Evolutionary conservation across 2,797 vertebrate species (phyloP).

Genomic region (Rhynchotus rufescens): DNA sequence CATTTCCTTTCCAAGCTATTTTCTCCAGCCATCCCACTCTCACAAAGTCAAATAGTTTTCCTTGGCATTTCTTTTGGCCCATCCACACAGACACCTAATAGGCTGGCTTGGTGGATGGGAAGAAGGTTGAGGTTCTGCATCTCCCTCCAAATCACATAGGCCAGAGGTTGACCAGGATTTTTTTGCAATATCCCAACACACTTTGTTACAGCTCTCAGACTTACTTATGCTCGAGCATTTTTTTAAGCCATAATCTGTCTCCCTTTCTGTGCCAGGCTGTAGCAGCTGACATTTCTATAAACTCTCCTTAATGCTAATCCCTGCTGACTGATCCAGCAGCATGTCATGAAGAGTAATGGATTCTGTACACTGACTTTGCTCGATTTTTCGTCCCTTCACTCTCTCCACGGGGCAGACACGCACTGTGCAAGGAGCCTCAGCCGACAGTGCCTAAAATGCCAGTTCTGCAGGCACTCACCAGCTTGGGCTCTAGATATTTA

Average conservation of each 20-base stretch:
- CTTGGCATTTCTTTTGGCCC: neutral
- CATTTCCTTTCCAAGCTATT: neutral
- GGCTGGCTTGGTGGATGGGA: rapidly evolving
- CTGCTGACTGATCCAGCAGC: rapidly evolving
- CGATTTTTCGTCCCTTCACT: neutral
- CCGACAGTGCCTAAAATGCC: rapidly evolving
- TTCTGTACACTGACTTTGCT: neutral
- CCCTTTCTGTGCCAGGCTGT: neutral
- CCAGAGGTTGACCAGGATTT: neutral
- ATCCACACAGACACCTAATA: rapidly evolving
- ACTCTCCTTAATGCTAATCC: neutral
- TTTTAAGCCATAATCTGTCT: neutral
- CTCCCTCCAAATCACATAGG: rapidly evolving
- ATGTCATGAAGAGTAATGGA: neutral
- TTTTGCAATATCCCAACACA: neutral
- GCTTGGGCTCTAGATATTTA: neutral
- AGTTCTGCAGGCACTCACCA: rapidly evolving
- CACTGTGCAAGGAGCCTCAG: neutral
- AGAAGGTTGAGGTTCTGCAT: rapidly evolving
- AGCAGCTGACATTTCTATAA: neutral
- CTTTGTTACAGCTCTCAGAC: neutral
- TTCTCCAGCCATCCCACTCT: neutral
- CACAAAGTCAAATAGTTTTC: neutral
- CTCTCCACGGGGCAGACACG: neutral
- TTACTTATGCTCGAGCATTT: rapidly evolving